These are phyloP conservation scores for Rhamphomyia laevipes DNA, from an alignment of 2,888 invertebrate genomes.

Conservation along the genomic window DNA sequence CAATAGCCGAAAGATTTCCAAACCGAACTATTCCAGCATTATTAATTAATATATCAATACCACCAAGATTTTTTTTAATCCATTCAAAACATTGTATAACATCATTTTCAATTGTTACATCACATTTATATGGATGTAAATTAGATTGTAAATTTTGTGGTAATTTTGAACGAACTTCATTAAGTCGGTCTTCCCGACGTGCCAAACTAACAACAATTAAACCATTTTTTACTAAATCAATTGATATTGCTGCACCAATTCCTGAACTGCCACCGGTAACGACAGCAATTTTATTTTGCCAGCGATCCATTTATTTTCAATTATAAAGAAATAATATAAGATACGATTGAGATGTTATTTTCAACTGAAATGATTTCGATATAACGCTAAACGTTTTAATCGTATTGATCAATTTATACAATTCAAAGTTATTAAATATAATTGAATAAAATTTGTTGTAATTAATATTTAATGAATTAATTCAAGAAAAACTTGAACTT, in stretches of 20 bases:
- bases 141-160: constrained; percentile 18
- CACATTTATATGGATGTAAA: constrained; percentile 31
- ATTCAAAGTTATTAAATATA: too few species aligned
- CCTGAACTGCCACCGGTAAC: constrained; percentile 54
- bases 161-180: constrained; percentile 20
- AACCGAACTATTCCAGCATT: constrained; percentile 40
- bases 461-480: too few species aligned
- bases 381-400: too few species aligned
- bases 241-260: constrained; percentile 44
- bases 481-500: too few species aligned
- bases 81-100: constrained; percentile 43
- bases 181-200: constrained; percentile 37
- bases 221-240: constrained; percentile 39
- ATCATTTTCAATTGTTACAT: constrained; percentile 43
- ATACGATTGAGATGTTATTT: too few species aligned
- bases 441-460: too few species aligned
- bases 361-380: too few species aligned
- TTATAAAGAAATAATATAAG: too few species aligned
- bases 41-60: constrained; percentile 46
- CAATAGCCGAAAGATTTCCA: constrained; percentile 22
- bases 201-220: constrained; percentile 46
- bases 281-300: constrained; percentile 48
- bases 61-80: constrained; percentile 40
- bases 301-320: constrained; percentile 50
- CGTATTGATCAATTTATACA: too few species aligned